These are phyloP conservation scores for Falco peregrinus DNA, from an alignment of 2,797 vertebrate species.

Conservation along the genomic window DNA sequence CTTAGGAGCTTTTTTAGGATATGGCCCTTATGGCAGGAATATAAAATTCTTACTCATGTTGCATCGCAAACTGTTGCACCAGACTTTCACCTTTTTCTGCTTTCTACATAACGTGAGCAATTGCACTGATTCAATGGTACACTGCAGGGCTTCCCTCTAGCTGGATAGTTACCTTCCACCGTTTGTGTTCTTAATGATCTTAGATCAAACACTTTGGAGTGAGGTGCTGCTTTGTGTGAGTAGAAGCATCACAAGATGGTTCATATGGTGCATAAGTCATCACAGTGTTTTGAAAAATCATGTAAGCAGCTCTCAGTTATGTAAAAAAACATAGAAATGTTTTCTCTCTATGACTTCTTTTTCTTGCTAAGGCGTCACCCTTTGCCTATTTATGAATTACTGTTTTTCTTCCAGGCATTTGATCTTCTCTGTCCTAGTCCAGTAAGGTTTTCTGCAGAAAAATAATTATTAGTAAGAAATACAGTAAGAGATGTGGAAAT, in stretches of 20 bases:
- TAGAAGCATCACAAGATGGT: not conserved
- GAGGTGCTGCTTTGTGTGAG: not conserved
- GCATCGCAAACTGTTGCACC: not conserved
- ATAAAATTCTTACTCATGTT: not conserved
- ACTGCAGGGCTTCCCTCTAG: not conserved
- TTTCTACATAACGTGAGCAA: not conserved
- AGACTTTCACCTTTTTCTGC: not conserved
- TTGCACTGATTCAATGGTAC: not conserved
- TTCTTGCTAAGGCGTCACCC: not conserved
- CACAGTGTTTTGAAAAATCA: not conserved
- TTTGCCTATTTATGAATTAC: not conserved
- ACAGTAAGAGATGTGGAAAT: not conserved
- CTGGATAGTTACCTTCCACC: not conserved
- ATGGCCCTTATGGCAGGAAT: not conserved
- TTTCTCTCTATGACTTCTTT: not conserved
- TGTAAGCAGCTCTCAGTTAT: not conserved
- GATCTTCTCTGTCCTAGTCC: not conserved
- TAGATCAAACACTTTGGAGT: not conserved
- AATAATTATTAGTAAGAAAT: not conserved
- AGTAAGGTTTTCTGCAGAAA: not conserved
- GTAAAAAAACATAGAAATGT: rapidly evolving
- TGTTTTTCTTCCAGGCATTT: not conserved
- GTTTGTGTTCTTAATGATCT: not conserved
- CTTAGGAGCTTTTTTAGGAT: slow-evolving; percentile 9
- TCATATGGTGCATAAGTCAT: not conserved